A percentile compares a stretch with the other conserved stretches of the same genome.
Evolutionary conservation across 2,888 invertebrate genomes (phyloP).

Genomic region (Xylophagus ater): DNA sequence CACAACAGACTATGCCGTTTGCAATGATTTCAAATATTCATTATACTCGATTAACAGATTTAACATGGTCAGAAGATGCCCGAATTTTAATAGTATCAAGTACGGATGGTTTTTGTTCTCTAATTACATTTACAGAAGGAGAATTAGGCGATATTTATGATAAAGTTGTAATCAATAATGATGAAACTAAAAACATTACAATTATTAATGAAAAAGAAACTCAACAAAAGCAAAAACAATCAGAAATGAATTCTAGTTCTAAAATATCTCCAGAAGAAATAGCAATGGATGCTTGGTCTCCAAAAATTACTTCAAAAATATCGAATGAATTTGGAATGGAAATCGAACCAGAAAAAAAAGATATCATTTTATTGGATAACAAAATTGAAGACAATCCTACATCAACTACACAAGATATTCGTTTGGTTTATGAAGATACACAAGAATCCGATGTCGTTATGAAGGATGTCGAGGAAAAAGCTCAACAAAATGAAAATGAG

Average conservation of each 20-base stretch:
- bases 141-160: constrained; percentile 55
- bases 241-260: constrained; percentile 12
- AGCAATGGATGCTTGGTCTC: constrained; percentile 33
- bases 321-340: constrained; percentile 17
- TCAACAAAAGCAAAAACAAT: constrained; percentile 15
- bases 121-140: constrained; percentile 60
- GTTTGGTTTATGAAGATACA: constrained; percentile 49
- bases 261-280: constrained; percentile 26
- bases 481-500: constrained; percentile 19
- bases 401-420: constrained; percentile 45
- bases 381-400: background rate
- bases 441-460: constrained; percentile 17
- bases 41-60: constrained; percentile 76
- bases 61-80: constrained; percentile 81
- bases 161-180: constrained; percentile 19
- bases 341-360: constrained; percentile 41
- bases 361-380: too few species aligned
- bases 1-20: constrained; percentile 70
- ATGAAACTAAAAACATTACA: background rate
- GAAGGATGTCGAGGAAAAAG: constrained; percentile 14
- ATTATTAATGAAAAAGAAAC: background rate
- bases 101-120: constrained; percentile 81
- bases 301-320: background rate
- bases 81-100: constrained; percentile 65
- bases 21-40: constrained; percentile 74